Percentiles rank a stretch among this genome's conserved stretches.
Conservation (phyloP, 1,140 invertebrate species). For the Monochamus saltuarius region DNA sequence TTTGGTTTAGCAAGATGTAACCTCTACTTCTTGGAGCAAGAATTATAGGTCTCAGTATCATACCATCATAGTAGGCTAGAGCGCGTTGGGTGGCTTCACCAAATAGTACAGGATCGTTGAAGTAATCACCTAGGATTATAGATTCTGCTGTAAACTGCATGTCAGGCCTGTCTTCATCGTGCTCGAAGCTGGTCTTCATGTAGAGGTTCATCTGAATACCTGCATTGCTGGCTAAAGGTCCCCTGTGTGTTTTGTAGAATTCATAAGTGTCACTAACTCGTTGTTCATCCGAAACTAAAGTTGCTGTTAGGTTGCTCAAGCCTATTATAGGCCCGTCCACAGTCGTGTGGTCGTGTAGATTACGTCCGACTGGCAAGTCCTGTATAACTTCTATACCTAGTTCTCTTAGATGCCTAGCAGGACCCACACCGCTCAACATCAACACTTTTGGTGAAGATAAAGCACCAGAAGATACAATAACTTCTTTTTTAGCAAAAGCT, state of each 20-base stretch:
- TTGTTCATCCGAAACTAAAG: conserved; percentile 53
- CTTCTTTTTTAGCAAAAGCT: conserved; percentile 63
- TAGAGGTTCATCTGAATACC: conserved; percentile 56
- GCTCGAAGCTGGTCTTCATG: conserved; percentile 55
- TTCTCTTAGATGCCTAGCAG: conserved; percentile 60
- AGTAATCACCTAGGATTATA: conserved; percentile 50
- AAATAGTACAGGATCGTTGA: conserved; percentile 55
- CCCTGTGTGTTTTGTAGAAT: conserved; percentile 52
- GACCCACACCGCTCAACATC: conserved; percentile 75
- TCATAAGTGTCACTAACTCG: conserved; percentile 56
- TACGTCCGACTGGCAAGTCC: conserved; percentile 69
- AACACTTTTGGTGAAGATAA: conserved; percentile 72
- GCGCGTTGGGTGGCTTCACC: conserved; percentile 54
- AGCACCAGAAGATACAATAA: conserved; percentile 70
- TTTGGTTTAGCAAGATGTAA: conserved; percentile 57
- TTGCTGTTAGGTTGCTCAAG: conserved; percentile 57
- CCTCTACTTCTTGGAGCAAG: conserved; percentile 63
- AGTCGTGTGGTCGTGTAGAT: conserved; percentile 75
- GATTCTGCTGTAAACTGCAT: conserved; percentile 66
- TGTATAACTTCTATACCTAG: conserved; percentile 61
- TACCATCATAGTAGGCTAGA: conserved; percentile 55
- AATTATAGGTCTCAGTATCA: conserved; percentile 51
- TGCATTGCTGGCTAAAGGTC: conserved; percentile 56
- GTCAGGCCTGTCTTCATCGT: conserved; percentile 56
- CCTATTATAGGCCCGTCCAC: conserved; percentile 59